Evolutionary conservation across 2,797 vertebrate species (phyloP).

Genomic region (Danio aesculapii): DNA sequence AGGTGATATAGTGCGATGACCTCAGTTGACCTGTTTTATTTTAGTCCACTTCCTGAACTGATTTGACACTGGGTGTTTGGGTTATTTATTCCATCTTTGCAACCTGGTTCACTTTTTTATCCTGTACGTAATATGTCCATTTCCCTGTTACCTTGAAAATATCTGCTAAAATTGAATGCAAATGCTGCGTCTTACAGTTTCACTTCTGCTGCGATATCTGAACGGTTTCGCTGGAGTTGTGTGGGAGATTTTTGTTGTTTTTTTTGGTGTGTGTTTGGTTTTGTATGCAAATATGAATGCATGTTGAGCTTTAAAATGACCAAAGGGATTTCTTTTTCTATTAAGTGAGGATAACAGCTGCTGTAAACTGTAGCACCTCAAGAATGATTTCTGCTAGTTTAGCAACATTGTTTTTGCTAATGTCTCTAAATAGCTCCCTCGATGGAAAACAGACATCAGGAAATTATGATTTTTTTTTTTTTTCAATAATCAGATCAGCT

Average conservation of each 20-base stretch:
- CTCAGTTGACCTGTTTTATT: conserved; percentile 39
- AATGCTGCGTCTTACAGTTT: conserved; percentile 27
- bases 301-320: background rate
- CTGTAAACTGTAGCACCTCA: conserved; percentile 1
- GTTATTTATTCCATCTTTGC: background rate
- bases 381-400: background rate
- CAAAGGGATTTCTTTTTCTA: background rate
- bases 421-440: background rate
- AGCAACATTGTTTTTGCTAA: background rate
- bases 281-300: conserved; percentile 7
- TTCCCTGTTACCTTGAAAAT: background rate
- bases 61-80: conserved; percentile 13
- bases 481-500: background rate
- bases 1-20: conserved; percentile 32
- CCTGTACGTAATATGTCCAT: background rate
- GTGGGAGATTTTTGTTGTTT: background rate
- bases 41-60: conserved; percentile 41
- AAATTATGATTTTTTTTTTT: background rate
- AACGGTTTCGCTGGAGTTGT: background rate
- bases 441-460: background rate
- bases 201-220: conserved; percentile 13
- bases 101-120: background rate
- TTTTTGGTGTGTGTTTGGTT: too few relatives aligned
- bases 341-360: background rate
- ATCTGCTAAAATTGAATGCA: background rate